phyloP scores from a whole-genome alignment of 2,888 invertebrate genomes.

The Lithophane leautieri region DNA sequence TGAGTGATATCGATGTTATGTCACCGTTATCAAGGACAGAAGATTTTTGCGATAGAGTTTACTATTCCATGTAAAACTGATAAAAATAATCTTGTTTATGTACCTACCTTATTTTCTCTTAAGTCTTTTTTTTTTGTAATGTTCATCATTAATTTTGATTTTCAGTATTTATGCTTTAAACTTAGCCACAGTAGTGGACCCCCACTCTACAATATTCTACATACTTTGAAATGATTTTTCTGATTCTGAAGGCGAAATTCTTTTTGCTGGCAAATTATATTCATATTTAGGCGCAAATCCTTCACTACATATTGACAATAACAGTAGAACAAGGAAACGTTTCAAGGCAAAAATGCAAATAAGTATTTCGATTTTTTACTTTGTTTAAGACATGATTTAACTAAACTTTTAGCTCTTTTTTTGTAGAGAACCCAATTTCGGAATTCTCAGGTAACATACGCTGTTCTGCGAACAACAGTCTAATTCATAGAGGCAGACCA shows the following conservation, averaged over 20 bases:
- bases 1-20: slow-evolving; percentile 38
- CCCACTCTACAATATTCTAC: not conserved
- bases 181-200: too few species aligned
- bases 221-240: not conserved
- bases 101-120: not conserved
- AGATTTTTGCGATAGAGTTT: slow-evolving; percentile 37
- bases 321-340: slow-evolving; percentile 18
- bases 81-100: slow-evolving; percentile 24
- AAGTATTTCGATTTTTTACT: slow-evolving; percentile 4
- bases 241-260: not conserved
- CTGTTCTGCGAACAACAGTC: slow-evolving; percentile 20
- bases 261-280: not conserved
- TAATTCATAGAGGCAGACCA: slow-evolving; percentile 41
- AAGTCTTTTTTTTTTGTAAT: not conserved
- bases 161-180: too few species aligned
- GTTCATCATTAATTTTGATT: not conserved
- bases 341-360: slow-evolving; percentile 41
- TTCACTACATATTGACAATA: slow-evolving; percentile 13
- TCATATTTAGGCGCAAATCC: slow-evolving; percentile 5
- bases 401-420: slow-evolving; percentile 4
- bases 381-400: too few species aligned
- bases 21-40: slow-evolving; percentile 42
- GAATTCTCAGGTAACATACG: slow-evolving; percentile 44
- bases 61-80: slow-evolving; percentile 25
- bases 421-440: slow-evolving; percentile 14